phyloP scores from a whole-genome alignment of 2,797 vertebrate species.

The Dipus sagitta region DNA sequence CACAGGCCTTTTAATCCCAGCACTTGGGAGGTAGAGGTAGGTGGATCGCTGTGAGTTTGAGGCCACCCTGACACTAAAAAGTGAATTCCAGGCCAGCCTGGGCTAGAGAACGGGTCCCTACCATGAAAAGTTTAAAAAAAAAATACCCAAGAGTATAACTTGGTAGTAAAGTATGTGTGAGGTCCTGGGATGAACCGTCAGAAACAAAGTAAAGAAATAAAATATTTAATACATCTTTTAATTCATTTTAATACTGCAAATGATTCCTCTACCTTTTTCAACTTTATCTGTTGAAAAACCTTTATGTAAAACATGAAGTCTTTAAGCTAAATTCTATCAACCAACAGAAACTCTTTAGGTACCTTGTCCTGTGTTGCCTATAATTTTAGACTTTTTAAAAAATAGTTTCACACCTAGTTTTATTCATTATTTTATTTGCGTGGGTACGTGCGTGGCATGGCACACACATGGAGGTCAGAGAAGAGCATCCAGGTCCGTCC shows the following conservation, averaged over 20 bases:
- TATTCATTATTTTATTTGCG: not conserved
- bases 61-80: too few species aligned
- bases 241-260: not conserved
- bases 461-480: too few species aligned
- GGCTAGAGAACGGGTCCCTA: too few species aligned
- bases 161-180: not conserved
- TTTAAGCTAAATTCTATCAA: constrained; percentile 21
- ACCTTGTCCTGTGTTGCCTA: not conserved
- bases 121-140: too few species aligned
- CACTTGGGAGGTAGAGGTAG: too few species aligned
- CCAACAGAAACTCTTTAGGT: not conserved
- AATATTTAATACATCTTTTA: not conserved
- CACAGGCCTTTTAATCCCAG: too few species aligned
- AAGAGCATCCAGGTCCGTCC: too few species aligned
- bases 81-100: too few species aligned
- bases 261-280: not conserved
- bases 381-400: not conserved
- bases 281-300: not conserved
- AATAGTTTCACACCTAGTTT: not conserved
- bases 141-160: not conserved
- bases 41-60: too few species aligned
- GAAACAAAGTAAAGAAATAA: not conserved
- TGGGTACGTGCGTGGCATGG: too few species aligned
- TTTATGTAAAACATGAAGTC: constrained; percentile 14
- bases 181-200: not conserved